Percentiles rank a stretch among this genome's conserved stretches.
Evolutionary conservation across 2,888 invertebrate genomes (phyloP).

Genomic region (Andrena dorsata): DNA sequence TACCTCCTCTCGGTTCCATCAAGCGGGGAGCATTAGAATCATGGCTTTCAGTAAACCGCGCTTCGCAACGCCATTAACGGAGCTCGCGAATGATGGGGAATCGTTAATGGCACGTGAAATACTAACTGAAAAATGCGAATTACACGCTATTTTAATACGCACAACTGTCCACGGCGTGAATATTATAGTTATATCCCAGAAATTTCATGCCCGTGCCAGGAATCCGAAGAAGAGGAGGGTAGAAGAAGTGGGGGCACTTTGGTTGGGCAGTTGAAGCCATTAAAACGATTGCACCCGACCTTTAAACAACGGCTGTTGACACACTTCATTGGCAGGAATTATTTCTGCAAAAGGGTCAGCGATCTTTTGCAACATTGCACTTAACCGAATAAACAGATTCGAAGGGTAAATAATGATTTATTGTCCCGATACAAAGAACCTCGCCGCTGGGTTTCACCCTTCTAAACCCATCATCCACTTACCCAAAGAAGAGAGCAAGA

Average conservation of each 20-base stretch:
- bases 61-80: background rate
- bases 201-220: background rate
- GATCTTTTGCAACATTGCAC: constrained; percentile 40
- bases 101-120: background rate
- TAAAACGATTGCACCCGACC: constrained; percentile 43
- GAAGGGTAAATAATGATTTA: constrained; percentile 31
- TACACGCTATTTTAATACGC: too few relatives aligned
- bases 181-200: background rate
- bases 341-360: constrained; percentile 42
- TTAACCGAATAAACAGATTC: constrained; percentile 36
- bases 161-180: background rate
- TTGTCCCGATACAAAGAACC: background rate
- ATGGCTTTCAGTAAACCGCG: constrained; percentile 15
- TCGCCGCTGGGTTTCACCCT: background rate
- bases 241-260: constrained; percentile 23
- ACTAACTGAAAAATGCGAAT: background rate
- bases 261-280: constrained; percentile 29
- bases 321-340: constrained; percentile 53
- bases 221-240: background rate
- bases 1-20: constrained; percentile 6
- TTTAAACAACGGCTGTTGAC: constrained; percentile 53
- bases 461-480: background rate
- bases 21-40: constrained; percentile 25
- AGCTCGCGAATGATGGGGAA: background rate
- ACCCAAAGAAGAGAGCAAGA: background rate